Evolutionary conservation across 2,797 vertebrate species (phyloP).

Genomic region (Nasua narica): DNA sequence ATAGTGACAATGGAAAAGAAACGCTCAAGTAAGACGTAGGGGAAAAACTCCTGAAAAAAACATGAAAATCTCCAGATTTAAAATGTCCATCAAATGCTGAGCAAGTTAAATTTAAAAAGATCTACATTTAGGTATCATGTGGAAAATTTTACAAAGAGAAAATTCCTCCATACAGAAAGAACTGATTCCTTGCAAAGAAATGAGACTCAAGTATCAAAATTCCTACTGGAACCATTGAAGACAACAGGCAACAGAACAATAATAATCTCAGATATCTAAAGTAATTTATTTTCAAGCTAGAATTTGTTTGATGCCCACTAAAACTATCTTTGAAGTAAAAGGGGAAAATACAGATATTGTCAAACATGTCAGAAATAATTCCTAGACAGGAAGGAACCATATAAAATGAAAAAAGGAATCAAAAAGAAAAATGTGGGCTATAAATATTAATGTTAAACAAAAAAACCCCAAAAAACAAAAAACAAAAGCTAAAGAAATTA

Average conservation of each 20-base stretch:
- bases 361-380: background rate
- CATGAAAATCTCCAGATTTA: background rate
- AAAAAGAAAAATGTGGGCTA: background rate
- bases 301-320: background rate
- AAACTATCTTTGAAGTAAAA: background rate
- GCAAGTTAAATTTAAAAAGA: background rate
- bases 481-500: background rate
- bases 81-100: background rate
- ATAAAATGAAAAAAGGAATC: background rate
- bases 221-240: background rate
- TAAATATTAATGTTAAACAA: background rate
- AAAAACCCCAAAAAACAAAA: background rate
- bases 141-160: background rate
- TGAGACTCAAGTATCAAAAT: background rate
- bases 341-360: background rate
- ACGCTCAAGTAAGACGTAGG: background rate
- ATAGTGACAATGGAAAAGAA: background rate
- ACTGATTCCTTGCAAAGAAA: background rate
- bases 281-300: conserved; percentile 19
- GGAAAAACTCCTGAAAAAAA: background rate
- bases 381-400: background rate
- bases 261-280: background rate
- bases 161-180: background rate
- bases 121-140: background rate
- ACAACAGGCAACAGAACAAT: background rate